These are phyloP conservation scores for Apomyelois bistriatella DNA, from an alignment of 2,888 invertebrate species.

Conservation along the genomic window DNA sequence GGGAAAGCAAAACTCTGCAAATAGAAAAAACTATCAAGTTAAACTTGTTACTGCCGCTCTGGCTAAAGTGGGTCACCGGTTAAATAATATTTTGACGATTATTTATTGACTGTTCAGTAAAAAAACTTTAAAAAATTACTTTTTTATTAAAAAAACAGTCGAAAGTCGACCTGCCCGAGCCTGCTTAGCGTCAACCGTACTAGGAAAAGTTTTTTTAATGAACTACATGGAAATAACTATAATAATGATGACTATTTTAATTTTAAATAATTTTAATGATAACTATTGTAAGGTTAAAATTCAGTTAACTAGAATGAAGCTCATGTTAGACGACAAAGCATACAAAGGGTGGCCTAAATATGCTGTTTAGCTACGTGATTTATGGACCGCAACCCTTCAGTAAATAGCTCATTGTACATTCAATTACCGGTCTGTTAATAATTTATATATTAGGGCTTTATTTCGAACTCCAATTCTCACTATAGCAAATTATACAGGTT, in stretches of 20 bases:
- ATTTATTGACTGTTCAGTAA: no score
- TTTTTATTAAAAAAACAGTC: no score
- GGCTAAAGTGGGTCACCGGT: constrained; percentile 5
- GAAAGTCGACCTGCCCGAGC: no score
- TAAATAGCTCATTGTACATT: constrained; percentile 39
- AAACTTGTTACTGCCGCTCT: constrained; percentile 6
- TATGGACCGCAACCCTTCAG: constrained; percentile 33
- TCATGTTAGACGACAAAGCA: not conserved
- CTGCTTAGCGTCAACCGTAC: no score
- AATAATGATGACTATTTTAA: no score
- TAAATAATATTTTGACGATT: not conserved
- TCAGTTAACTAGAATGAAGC: not conserved
- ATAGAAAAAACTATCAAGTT: constrained; percentile 8
- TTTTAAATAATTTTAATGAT: no score
- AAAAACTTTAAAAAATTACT: no score
- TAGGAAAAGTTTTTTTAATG: no score
- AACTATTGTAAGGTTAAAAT: not conserved
- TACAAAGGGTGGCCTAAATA: constrained; percentile 32
- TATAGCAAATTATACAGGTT: not conserved
- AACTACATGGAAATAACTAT: no score
- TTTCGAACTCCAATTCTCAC: constrained; percentile 13
- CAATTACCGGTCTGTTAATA: constrained; percentile 32
- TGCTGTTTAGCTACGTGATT: constrained; percentile 38
- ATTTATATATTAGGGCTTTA: constrained; percentile 19
- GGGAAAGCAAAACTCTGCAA: constrained; percentile 22